Percentiles rank a stretch among this genome's conserved stretches.
Conservation (phyloP, 2,113 vertebrate species). For the Axis porcinus region DNA sequence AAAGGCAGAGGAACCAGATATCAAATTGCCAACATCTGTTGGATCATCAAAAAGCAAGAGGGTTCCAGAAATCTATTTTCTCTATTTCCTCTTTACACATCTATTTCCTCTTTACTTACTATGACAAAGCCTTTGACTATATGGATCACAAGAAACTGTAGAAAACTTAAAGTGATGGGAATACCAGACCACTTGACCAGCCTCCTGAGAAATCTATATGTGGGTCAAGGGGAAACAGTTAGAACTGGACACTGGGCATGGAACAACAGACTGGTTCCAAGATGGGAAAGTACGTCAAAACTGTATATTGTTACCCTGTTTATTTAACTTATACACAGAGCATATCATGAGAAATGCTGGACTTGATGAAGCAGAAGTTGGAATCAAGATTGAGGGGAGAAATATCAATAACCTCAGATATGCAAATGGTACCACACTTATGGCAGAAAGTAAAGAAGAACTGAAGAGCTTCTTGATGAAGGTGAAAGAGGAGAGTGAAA, state of each 20-base stretch:
- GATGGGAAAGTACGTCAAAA: not conserved
- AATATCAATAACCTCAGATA: not conserved
- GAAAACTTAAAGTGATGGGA: not conserved
- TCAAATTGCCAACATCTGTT: not conserved
- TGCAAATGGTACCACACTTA: not conserved
- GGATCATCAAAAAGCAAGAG: not conserved
- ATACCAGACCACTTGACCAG: not conserved
- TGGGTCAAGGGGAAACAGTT: not conserved
- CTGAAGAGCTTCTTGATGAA: not conserved
- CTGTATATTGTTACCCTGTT: not conserved
- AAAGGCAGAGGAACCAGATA: not conserved
- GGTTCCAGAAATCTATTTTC: not conserved
- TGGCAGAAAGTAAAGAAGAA: not conserved
- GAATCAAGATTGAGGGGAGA: not conserved
- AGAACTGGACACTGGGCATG: not conserved
- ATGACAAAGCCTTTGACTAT: not conserved
- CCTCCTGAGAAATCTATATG: not conserved
- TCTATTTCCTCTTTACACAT: not conserved
- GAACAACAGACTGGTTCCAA: not conserved
- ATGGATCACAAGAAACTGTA: not conserved
- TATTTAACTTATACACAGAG: not conserved
- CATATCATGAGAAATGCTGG: not conserved
- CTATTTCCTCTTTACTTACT: not conserved
- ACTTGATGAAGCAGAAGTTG: not conserved
- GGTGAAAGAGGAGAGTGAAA: not conserved